Evolutionary conservation across 2,888 invertebrate genomes (phyloP), one percentile per base, ranked within the genome.

Genomic region (Pandemis cinnamomeana): DNA sequence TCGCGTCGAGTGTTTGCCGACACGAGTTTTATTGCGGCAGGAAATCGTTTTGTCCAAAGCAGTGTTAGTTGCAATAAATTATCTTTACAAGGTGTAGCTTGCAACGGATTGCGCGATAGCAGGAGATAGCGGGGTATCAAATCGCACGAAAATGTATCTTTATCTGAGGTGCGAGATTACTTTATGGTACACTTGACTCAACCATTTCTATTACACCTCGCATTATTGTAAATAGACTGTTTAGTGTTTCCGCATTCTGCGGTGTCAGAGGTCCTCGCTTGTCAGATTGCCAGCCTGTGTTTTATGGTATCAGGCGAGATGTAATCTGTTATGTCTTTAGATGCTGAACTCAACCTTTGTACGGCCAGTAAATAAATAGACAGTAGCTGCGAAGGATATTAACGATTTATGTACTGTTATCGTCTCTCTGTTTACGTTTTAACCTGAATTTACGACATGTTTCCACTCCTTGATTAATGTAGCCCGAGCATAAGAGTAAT

Each of bases 31-130:
- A 55, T 53, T 63, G n/a, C 48, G 6, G 42, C 60, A 63, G 72
- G 63, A 68, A 64, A 70, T 69, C 20, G 72, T 53, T 60, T 61
- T 61, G 67, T 67, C 83, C 83, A 85, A 84, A 84, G 86, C 86
- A 81, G 58, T 81, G 84, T 82, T 76, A 81, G 80, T 84, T 89
- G 90, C 89, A 90, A 88, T 87, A 83, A 81, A 84, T 80, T 78
- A 81, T 86, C 84, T 87, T 87, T 88, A 91, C 91, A 91, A 85
- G 87, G 84, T 86, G 87, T 88, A 87, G 81, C 84, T 83, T 88
- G 89, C 89, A 84, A 82, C 87, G 88, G 91, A 91, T 92, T 90
- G 87, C 81, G 78, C 83, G 91, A 91, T 91, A 91, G 84, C 76
- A 51, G 64, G 67, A 80, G 90, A 91, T 89, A 90, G 82, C 79